Base-by-base conservation (phyloP, 2,888 invertebrate species). In the Xestia ashworthii region DNA sequence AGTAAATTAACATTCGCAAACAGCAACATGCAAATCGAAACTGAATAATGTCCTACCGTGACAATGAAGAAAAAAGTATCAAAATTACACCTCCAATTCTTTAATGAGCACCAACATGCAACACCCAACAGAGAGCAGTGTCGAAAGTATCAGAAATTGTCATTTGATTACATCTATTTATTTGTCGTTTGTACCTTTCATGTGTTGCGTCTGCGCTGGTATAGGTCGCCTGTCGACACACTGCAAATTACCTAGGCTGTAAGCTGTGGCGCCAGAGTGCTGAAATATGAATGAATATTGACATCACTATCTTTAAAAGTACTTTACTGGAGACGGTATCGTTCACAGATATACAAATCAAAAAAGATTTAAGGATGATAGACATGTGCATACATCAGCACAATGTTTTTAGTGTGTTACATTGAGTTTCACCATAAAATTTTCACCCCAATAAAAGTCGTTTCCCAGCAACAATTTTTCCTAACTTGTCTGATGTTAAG, bases 161-260 rank as follows among this genome's bases (percentile, higher is more conserved):
- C 89, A 92, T 95, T 93, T 95, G 95, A 95, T 95, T 93, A 92
- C 91, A 83, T 93, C 91, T 91, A 95, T 95, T 95, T 95, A 93
- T 93, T 93, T 94, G 93, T 95, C 95, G 89, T 95, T 95, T 94
- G 94, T 87, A 80, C 82, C 89, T 88, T 89, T 88, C 88, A 75
- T 84, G 53, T 55, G 84, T 87, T 82, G 80, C 80, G 64, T 76
- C 86, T 83, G 82, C 76, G 80, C 78, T 8, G n/a, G 44, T 25
- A 85, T 76, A 71, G 80, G 71, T 76, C 78, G 70, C 50, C 88
- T 91, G 86, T 89, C 88, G 82, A 86, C 90, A 90, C 76, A 53
- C 41, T 73, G 48, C 64, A 84, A 83, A 86, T 89, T 84, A 72
- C 75, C 75, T 68, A 25, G 55, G n/a, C 74, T 76, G 69, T 80